Conservation (phyloP, 2,797 vertebrate species). For the Poliocrania exsul region DNA sequence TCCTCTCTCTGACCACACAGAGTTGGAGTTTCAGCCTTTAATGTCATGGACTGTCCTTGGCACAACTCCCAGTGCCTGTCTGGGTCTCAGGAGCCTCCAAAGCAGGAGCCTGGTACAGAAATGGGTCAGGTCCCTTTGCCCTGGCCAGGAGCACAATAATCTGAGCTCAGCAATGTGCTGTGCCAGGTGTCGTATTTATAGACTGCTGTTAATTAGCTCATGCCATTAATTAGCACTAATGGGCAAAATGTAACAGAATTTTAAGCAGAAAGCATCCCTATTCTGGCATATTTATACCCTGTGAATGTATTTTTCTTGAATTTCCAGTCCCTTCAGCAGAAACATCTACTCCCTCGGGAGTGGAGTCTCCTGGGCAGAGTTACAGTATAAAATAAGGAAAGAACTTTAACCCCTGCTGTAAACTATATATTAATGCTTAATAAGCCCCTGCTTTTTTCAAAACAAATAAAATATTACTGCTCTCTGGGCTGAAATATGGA, state of each 20-base stretch:
- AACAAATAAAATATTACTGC: not conserved
- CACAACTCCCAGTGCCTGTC: not conserved
- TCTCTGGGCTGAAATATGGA: not conserved
- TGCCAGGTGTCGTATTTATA: not conserved
- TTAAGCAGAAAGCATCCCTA: not conserved
- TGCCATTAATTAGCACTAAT: not conserved
- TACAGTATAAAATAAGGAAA: not conserved
- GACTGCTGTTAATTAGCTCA: not conserved
- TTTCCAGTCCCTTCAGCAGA: not conserved
- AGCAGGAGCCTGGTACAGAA: not conserved
- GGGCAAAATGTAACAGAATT: not conserved
- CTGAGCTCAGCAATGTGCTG: not conserved
- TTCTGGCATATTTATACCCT: not conserved
- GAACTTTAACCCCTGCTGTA: not conserved
- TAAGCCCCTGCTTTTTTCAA: not conserved
- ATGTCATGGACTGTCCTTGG: not conserved
- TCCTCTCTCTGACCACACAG: not conserved
- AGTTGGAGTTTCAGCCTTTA: not conserved
- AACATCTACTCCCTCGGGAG: not conserved
- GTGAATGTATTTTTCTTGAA: not conserved
- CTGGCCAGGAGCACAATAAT: not conserved
- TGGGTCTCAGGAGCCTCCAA: not conserved
- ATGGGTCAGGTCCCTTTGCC: not conserved
- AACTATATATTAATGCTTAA: not conserved
- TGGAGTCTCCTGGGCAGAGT: not conserved